Base-by-base conservation (phyloP, 1,140 invertebrate species). In the Yoshiicerus persimilis region DNA sequence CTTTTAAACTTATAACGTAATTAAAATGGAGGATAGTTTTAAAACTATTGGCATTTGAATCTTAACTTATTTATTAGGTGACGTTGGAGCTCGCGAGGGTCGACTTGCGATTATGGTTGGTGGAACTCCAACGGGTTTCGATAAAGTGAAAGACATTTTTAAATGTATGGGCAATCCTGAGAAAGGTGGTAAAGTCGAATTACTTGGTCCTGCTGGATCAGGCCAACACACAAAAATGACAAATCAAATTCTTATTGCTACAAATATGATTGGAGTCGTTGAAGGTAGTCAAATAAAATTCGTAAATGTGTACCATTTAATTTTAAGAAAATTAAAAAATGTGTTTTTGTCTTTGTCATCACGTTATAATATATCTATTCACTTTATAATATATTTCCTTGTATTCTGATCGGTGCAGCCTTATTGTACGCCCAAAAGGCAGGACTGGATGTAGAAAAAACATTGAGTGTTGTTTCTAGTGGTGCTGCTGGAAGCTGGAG, bases 161-260 rank as follows among this genome's bases (percentile, higher is more conserved):
- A 34, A 77, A 39, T 87, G 86, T n/a, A 88, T 88, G 88, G 88
- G 88, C 9, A 88, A 88, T 56, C 84, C 88, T 8, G 70, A 80
- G 0, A 88, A 88, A 84, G 88, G 88, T n/a, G 88, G 88, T 34
- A 88, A 86, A 83, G 85, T 88, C 20, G 77, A 88, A 38, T 36
- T 86, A 20, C n/a, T 87, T 0, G 88, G 88, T 11, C 30, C 27
- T 5, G 64, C 88, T 32, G 88, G 88, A 10, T 86, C 47, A 0
- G 88, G 88, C 4, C 88, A 88, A n/a, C 88, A 88, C n/a, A 88
- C 88, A 20, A 88, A 88, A 84, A 84, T 88, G 85, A 86, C 88
- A 2, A 88, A 88, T 87, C 88, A 88, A 41, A 88, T 88, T 38
- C 41, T 88, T 25, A 88, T 88, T 84, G 66, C 88, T 13, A 88